Conservation (phyloP, 1,140 invertebrate species). For the Drosophila athabasca region DNA sequence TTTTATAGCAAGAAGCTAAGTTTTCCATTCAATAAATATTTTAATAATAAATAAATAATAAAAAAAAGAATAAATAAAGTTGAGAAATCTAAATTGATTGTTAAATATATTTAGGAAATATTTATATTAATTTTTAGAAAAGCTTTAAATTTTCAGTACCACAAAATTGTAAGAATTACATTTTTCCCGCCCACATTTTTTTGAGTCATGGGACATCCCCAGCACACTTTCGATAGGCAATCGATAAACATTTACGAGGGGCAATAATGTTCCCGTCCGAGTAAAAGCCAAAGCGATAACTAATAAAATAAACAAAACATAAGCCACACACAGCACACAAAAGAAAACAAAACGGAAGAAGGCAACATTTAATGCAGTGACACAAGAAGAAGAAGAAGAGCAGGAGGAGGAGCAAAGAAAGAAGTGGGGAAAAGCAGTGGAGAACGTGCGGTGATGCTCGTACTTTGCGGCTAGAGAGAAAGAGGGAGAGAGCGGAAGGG, state of each 20-base stretch:
- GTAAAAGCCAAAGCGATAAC: conserved; percentile 63
- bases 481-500: not conserved
- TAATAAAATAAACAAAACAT: conserved; percentile 67
- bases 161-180: conserved; percentile 37
- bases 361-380: too few species aligned
- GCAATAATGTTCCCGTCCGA: conserved; percentile 47
- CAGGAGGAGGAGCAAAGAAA: not conserved
- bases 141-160: conserved; percentile 6
- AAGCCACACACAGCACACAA: too few species aligned
- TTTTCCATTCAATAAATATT: not conserved
- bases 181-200: conserved; percentile 1
- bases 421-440: not conserved
- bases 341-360: conserved; percentile 9
- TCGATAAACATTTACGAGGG: conserved; percentile 58
- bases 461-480: conserved; percentile 24
- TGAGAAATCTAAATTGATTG: not conserved
- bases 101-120: not conserved
- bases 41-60: too few species aligned
- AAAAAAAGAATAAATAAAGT: too few species aligned
- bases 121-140: too few species aligned
- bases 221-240: conserved; percentile 28
- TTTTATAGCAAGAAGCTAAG: too few species aligned
- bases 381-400: not conserved
- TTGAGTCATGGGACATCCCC: conserved; percentile 28
- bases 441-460: not conserved